Percentiles rank a stretch among this genome's conserved stretches.
Conservation (phyloP, 2,888 invertebrate species). For the Ichneumoninae sp. region DNA sequence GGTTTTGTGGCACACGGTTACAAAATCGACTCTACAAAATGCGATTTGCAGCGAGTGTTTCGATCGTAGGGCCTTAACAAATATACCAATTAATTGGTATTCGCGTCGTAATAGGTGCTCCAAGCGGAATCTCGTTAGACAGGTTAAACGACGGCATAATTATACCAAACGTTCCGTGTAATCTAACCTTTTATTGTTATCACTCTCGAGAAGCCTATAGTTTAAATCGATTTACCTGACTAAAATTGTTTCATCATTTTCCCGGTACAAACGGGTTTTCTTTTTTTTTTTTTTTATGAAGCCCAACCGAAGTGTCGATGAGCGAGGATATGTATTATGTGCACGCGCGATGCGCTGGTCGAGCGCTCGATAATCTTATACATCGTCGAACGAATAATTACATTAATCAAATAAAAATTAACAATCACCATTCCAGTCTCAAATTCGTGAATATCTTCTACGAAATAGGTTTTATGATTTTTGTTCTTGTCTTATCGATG, state of each 20-base stretch:
- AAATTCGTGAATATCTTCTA: conserved; percentile 29
- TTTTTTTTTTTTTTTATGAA: conserved; percentile 20
- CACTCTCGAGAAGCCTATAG: conserved; percentile 58
- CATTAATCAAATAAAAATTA: conserved; percentile 27
- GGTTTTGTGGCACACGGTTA: neutral
- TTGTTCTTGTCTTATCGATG: neutral
- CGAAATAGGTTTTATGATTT: neutral
- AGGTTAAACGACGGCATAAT: conserved; percentile 1
- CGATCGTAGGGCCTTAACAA: neutral
- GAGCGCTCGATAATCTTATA: conserved; percentile 42
- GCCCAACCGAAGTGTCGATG: conserved; percentile 32
- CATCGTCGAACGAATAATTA: conserved; percentile 26
- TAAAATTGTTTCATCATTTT: conserved; percentile 48
- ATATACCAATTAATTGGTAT: conserved; percentile 11
- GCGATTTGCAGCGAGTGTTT: neutral
- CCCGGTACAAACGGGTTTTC: neutral
- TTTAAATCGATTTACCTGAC: conserved; percentile 52
- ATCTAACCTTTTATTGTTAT: conserved; percentile 65
- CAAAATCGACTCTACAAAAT: neutral
- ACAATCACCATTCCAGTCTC: conserved; percentile 28
- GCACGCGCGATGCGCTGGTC: conserved; percentile 55
- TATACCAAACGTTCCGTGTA: conserved; percentile 28
- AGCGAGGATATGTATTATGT: conserved; percentile 60
- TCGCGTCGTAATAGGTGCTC: neutral
- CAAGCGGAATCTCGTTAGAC: neutral